phyloP scores from a whole-genome alignment of 2,113 vertebrate genomes.

The Gymnarchus niloticus region DNA sequence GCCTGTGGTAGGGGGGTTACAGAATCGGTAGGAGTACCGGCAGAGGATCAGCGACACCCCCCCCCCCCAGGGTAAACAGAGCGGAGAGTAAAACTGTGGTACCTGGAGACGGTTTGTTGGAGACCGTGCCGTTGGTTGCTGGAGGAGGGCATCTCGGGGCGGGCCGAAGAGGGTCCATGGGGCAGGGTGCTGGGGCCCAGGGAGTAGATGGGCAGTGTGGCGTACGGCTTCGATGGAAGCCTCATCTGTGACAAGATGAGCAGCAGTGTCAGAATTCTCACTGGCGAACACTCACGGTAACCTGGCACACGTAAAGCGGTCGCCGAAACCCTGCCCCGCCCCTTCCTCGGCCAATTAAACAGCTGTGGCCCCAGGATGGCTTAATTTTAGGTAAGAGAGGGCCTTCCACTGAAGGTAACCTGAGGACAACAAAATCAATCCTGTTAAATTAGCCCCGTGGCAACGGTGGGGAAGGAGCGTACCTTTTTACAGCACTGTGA shows the following conservation, averaged over 20 bases:
- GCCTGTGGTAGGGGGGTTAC: constrained; percentile 54
- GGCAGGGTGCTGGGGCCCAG: constrained; percentile 83
- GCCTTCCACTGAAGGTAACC: background rate
- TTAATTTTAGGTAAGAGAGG: background rate
- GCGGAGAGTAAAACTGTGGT: constrained; percentile 6
- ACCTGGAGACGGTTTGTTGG: constrained; percentile 68
- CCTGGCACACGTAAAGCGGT: background rate
- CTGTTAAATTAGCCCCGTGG: background rate
- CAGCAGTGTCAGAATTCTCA: constrained; percentile 13
- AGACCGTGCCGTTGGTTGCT: constrained; percentile 68
- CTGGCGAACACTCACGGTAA: background rate
- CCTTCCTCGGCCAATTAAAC: background rate
- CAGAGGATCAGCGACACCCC: too few species aligned
- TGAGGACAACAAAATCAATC: background rate
- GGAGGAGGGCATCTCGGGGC: constrained; percentile 69
- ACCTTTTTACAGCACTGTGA: constrained; percentile 98
- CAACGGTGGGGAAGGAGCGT: constrained; percentile 36
- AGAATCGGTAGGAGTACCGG: too few species aligned
- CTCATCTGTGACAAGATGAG: constrained; percentile 73
- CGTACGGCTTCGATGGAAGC: constrained; percentile 91
- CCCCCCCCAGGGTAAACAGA: background rate
- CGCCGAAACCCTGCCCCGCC: background rate
- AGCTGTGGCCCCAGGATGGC: background rate
- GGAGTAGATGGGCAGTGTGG: constrained; percentile 89
- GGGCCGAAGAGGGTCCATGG: constrained; percentile 66